Evolutionary conservation across 1,140 invertebrate genomes (phyloP).

Genomic region (Spodoptera litura): DNA sequence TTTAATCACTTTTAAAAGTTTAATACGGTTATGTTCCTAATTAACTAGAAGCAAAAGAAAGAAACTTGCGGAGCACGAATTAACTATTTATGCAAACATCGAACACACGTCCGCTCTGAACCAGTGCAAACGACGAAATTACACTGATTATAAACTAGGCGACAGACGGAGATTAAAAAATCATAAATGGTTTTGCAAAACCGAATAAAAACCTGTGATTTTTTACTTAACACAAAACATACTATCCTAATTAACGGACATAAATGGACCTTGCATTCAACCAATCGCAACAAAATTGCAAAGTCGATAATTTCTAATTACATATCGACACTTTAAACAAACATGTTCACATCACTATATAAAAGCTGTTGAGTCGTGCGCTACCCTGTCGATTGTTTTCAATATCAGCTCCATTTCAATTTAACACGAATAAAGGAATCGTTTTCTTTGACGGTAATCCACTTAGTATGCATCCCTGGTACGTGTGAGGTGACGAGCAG

Average conservation of each 20-base stretch:
- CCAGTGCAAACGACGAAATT: no score
- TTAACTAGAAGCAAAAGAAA: no score
- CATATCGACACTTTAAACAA: constrained; percentile 34
- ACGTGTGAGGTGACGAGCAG: constrained; percentile 55
- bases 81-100: no score
- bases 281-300: not conserved
- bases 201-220: not conserved
- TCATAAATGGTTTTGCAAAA: not conserved
- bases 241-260: no score
- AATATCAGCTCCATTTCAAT: constrained; percentile 79
- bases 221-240: no score
- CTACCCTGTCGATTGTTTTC: constrained; percentile 82
- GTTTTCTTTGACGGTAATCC: constrained; percentile 70
- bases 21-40: no score
- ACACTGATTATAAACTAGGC: no score
- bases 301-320: constrained; percentile 46
- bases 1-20: no score
- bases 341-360: constrained; percentile 53
- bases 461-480: constrained; percentile 65
- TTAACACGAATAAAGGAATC: constrained; percentile 80
- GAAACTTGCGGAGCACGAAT: no score
- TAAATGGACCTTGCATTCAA: not conserved
- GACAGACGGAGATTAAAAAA: no score
- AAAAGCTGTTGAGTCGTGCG: constrained; percentile 69
- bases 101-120: no score